Percentiles rank a stretch among this genome's conserved stretches.
Evolutionary conservation across 2,888 invertebrate species (phyloP).

Genomic region (Zygogramma bicolorata): DNA sequence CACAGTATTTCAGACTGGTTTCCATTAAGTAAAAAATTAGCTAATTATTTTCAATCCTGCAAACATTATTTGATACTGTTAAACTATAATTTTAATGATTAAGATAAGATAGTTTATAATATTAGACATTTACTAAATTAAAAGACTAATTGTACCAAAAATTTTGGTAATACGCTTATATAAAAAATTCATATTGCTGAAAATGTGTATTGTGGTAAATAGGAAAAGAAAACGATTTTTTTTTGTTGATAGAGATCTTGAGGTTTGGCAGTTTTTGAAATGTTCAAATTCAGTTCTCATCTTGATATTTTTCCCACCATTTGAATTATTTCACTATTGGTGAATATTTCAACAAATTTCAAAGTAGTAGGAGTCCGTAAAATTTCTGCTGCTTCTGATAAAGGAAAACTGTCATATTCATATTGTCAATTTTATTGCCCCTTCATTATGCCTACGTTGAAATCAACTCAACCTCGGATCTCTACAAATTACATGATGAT

Average conservation of each 20-base stretch:
- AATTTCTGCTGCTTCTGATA: too few relatives aligned
- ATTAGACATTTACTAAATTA: conserved; percentile 47
- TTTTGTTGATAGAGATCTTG: neutral
- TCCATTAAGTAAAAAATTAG: conserved; percentile 4
- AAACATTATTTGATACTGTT: conserved; percentile 21
- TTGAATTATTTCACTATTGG: too few relatives aligned
- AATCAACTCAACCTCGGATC: neutral
- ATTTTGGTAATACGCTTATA: conserved; percentile 57
- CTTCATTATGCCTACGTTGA: too few relatives aligned
- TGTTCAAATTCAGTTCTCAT: too few relatives aligned
- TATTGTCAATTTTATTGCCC: neutral
- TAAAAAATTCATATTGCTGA: conserved; percentile 50
- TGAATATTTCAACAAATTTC: neutral
- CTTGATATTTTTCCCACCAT: neutral
- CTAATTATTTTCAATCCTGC: conserved; percentile 1
- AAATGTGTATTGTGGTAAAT: conserved; percentile 45
- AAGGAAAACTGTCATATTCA: neutral
- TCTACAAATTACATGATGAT: conserved; percentile 5
- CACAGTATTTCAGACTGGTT: conserved; percentile 1
- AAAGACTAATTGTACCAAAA: conserved; percentile 57
- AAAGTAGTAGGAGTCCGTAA: too few relatives aligned
- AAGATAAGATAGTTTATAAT: conserved; percentile 33
- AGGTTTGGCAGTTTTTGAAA: neutral
- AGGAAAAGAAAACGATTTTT: conserved; percentile 3
- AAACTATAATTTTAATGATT: conserved; percentile 32